Base-by-base conservation (phyloP, 2,113 vertebrate species). In the Neolamprologus cancellatus region DNA sequence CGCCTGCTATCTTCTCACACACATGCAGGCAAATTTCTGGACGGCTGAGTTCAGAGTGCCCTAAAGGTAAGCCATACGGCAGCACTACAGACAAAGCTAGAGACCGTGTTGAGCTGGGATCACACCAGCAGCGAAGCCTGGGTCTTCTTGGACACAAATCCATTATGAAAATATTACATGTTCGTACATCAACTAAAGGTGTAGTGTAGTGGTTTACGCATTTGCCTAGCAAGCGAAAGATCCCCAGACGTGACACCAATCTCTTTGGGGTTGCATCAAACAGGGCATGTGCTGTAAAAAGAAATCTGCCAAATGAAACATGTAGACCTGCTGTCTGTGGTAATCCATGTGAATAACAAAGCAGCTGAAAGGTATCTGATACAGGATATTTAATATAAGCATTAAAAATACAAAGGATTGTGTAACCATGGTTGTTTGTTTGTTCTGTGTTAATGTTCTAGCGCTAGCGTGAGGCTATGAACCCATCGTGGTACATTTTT, bases 21-120 rank as follows among this genome's bases (percentile, higher is more conserved):
- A 80, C 69, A 50, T 53, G 41, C 71, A 84, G 80, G 71, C 52
- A 84, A 50, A 74, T 61, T 78, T 84, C 4, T 87, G 74, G 83
- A 88, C 81, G 64, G 69, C 84, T 93, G 83, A 88, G 85, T 90
- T 90, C 34, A 53, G 78, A 83, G 52, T 52, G 81, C 44, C 84
- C 90, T 87, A 91, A 94, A 92, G 91, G 81, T 93, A 90, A 83
- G 85, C 91, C 93, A 94, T 93, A 94, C 89, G 91, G 91, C 90
- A 88, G 74, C 87, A 7, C 88, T 34, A 84, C 85, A 83, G 87
- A 84, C 85, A 87, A 76, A 86, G 61, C 53, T 34, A 86, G 69
- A 87, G 83, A n/a, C 71, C 2, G 15, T 48, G 44, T 48, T 76
- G 69, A 30, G 71, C 28, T 48, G 2, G 44, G 44, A n/a, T 76